phyloP scores from a whole-genome alignment of 2,888 invertebrate genomes.

The Andrena hattorfiana region DNA sequence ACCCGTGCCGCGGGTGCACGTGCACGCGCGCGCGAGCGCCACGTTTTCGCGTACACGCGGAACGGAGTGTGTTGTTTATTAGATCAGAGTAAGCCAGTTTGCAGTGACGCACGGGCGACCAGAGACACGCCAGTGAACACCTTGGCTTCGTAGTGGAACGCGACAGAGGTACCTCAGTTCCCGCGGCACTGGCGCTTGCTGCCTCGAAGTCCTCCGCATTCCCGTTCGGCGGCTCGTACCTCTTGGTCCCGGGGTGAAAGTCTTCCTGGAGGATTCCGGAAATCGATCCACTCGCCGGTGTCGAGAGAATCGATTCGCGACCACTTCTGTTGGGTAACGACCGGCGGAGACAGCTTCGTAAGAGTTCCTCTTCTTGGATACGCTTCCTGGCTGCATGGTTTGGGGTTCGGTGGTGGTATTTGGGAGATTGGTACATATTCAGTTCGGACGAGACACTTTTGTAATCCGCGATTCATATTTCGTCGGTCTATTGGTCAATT shows the following conservation, averaged over 20 bases:
- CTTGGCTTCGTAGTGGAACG: constrained; percentile 71
- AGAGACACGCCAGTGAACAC: constrained; percentile 75
- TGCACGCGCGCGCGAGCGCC: constrained; percentile 20
- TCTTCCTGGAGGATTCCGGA: no score
- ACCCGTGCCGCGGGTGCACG: constrained; percentile 1
- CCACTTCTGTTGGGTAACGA: constrained; percentile 34
- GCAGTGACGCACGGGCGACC: constrained; percentile 76
- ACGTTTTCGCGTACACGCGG: constrained; percentile 44
- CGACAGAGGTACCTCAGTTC: constrained; percentile 13
- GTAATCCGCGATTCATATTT: no score
- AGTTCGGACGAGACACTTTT: no score
- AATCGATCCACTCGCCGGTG: neutral
- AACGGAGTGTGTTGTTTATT: constrained; percentile 77
- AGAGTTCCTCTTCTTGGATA: constrained; percentile 22
- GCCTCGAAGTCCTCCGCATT: neutral
- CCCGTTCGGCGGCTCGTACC: neutral
- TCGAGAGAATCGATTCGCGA: constrained; percentile 3
- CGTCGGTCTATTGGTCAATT: no score
- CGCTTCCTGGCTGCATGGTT: neutral
- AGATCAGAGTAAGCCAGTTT: constrained; percentile 84
- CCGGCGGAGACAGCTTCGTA: constrained; percentile 29
- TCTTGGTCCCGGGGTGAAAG: neutral
- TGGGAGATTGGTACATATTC: neutral
- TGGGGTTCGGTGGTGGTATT: neutral
- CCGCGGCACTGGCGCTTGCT: neutral